phyloP scores from a whole-genome alignment of 2,113 vertebrate genomes.

The Tursiops truncatus region DNA sequence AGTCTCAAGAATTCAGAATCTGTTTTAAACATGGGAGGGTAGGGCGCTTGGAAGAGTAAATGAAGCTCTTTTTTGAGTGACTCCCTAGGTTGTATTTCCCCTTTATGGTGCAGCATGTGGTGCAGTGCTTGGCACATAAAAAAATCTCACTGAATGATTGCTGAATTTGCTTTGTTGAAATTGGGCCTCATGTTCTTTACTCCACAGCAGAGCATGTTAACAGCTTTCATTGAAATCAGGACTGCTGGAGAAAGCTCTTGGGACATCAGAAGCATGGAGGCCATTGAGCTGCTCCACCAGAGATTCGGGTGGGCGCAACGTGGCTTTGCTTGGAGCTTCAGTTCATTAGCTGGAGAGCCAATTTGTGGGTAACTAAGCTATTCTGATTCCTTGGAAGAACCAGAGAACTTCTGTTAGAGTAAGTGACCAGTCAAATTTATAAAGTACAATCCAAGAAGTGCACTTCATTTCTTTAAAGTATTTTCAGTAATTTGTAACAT shows the following conservation, averaged over 20 bases:
- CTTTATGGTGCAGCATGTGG: neutral
- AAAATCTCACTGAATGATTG: neutral
- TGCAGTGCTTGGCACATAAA: neutral
- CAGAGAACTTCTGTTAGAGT: constrained; percentile 19
- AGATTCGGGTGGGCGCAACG: neutral
- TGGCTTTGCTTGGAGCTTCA: neutral
- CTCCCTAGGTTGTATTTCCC: neutral
- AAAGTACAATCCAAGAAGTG: neutral
- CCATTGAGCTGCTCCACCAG: neutral
- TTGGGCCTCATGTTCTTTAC: neutral
- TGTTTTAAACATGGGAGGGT: constrained; percentile 18
- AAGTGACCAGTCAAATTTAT: neutral
- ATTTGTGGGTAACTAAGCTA: neutral
- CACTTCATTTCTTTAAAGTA: constrained; percentile 39
- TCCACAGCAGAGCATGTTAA: neutral
- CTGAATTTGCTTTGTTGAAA: neutral
- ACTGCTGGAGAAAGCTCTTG: neutral
- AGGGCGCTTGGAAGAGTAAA: neutral
- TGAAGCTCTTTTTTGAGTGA: neutral
- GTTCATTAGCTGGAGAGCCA: neutral
- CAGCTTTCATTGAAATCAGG: neutral
- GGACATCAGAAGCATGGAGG: neutral
- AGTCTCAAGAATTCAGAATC: constrained; percentile 54
- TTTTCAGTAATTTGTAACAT: constrained; percentile 2
- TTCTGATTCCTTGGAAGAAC: neutral